Percentiles rank a stretch among this genome's conserved stretches.
Evolutionary conservation across 2,797 vertebrate genomes (phyloP).

Genomic region (Hephaestus fuliginosus): DNA sequence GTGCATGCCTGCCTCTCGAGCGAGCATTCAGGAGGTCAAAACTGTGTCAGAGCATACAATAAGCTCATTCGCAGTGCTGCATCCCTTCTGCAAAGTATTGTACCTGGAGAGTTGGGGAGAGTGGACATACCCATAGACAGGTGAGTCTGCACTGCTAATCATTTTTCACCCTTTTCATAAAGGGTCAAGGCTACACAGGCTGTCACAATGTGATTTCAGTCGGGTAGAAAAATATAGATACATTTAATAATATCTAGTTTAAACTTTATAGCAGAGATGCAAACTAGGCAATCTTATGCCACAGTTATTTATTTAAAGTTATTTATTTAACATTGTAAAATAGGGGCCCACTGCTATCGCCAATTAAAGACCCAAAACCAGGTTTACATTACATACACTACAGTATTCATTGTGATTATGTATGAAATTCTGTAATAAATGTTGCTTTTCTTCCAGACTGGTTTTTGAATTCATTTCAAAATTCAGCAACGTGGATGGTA

Average conservation of each 20-base stretch:
- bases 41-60: slow-evolving; percentile 27
- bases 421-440: not conserved
- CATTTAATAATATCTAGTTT: not conserved
- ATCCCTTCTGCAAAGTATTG: slow-evolving; percentile 24
- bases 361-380: not conserved
- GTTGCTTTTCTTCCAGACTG: not conserved
- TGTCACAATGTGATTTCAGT: slow-evolving; percentile 10
- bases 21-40: slow-evolving; percentile 34
- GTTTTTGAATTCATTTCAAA: slow-evolving; percentile 10
- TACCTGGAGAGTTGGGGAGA: slow-evolving; percentile 4
- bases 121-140: slow-evolving; percentile 7
- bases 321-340: not conserved
- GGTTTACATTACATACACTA: not conserved
- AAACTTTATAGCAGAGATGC: not conserved
- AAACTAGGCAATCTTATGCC: not conserved
- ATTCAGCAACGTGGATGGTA: not conserved
- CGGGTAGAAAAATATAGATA: not conserved
- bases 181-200: slow-evolving; percentile 18
- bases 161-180: slow-evolving; percentile 2
- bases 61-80: slow-evolving; percentile 27
- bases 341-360: not conserved
- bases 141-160: slow-evolving; percentile 2
- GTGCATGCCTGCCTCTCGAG: not conserved
- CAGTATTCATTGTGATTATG: not conserved
- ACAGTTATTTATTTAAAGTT: too few relatives aligned